Evolutionary conservation across 2,888 invertebrate species (phyloP).

Genomic region (Oxytorus armatus): DNA sequence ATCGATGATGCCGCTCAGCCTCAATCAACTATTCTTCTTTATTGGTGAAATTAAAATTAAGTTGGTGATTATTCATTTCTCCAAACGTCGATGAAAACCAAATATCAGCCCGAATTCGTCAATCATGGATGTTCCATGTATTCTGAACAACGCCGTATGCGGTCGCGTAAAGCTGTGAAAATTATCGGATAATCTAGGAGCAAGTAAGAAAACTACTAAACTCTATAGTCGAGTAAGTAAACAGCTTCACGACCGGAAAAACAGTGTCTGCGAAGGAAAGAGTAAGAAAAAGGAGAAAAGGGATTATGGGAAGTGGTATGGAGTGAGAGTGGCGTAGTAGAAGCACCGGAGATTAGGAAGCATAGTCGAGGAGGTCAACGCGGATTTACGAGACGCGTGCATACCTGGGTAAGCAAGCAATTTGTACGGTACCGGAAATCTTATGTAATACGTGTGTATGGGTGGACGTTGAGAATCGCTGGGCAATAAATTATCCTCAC

Average conservation of each 20-base stretch:
- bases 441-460: constrained; percentile 2
- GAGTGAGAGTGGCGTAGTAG: constrained; percentile 26
- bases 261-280: constrained; percentile 5
- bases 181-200: background rate
- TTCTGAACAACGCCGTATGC: background rate
- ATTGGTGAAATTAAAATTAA: no score
- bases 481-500: constrained; percentile 58
- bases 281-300: constrained; percentile 12
- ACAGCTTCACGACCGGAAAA: background rate
- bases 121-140: no score
- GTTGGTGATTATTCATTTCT: no score
- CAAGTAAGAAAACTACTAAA: constrained; percentile 30
- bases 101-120: no score
- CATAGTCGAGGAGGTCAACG: constrained; percentile 50
- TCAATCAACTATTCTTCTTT: no score
- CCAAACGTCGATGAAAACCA: no score
- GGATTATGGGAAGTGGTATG: background rate
- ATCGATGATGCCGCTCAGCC: no score
- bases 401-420: constrained; percentile 64
- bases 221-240: constrained; percentile 37
- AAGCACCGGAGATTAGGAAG: constrained; percentile 54
- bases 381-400: constrained; percentile 58
- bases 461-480: constrained; percentile 31
- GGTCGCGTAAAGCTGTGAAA: background rate
- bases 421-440: constrained; percentile 47